A percentile compares a stretch with the other conserved stretches of the same genome.
phyloP scores from a whole-genome alignment of 2,888 invertebrate species.

The Gymnosoma rotundatum region DNA sequence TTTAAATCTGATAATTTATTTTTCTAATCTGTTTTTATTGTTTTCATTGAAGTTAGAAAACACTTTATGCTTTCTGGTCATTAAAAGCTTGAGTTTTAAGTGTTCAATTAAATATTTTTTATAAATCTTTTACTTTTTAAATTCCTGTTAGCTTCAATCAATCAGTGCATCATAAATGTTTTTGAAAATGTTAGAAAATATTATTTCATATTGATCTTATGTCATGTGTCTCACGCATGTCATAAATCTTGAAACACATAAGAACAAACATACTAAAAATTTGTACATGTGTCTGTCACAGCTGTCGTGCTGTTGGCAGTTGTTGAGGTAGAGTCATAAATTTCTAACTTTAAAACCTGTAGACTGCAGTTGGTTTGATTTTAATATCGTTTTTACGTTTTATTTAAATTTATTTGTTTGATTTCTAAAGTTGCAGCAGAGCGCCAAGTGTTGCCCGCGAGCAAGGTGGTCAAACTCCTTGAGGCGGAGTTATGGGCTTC shows the following conservation, averaged over 20 bases:
- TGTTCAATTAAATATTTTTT: background rate
- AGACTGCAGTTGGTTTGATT: constrained; percentile 50
- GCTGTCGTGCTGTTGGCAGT: background rate
- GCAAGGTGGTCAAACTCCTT: constrained; percentile 59
- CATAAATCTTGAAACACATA: background rate
- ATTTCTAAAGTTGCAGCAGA: too few species aligned
- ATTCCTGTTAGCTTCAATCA: constrained; percentile 41
- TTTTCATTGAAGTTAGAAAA: background rate
- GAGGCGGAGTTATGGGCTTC: constrained; percentile 62
- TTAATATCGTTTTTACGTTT: too few species aligned
- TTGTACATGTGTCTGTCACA: background rate
- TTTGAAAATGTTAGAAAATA: constrained; percentile 54
- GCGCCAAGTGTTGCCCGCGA: too few species aligned
- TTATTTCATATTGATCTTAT: constrained; percentile 49
- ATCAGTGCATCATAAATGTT: constrained; percentile 30
- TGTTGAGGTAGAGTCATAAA: constrained; percentile 45
- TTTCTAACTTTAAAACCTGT: constrained; percentile 50
- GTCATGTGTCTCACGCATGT: constrained; percentile 26
- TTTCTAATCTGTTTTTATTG: too few species aligned
- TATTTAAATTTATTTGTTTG: too few species aligned
- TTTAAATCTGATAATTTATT: too few species aligned
- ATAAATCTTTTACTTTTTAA: constrained; percentile 30
- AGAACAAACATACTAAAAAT: background rate
- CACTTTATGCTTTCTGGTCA: too few species aligned
- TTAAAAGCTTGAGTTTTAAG: too few species aligned